A percentile compares a stretch with the other conserved stretches of the same genome.
phyloP scores from a whole-genome alignment of 2,797 vertebrate species.

The Amazona finschi region DNA sequence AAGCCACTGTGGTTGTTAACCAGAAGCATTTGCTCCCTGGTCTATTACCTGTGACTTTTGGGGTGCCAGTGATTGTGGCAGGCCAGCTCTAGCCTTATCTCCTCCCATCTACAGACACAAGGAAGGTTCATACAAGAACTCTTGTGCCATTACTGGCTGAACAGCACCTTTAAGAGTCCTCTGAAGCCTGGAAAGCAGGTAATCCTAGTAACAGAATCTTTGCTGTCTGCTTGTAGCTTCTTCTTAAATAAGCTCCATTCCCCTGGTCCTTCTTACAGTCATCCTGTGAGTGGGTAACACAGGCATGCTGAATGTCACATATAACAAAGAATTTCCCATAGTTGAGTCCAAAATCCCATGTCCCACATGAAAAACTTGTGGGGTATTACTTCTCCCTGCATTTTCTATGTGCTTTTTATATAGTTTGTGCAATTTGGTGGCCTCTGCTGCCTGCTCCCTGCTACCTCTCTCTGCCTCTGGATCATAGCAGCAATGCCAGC shows the following conservation, averaged over 20 bases:
- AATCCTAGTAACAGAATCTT: not conserved
- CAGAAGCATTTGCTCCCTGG: not conserved
- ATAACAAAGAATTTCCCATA: not conserved
- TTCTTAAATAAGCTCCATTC: not conserved
- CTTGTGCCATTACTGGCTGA: not conserved
- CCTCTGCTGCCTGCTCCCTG: not conserved
- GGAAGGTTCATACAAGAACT: not conserved
- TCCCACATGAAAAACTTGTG: not conserved
- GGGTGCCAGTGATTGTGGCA: not conserved
- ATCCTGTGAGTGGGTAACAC: not conserved
- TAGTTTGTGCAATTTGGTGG: not conserved
- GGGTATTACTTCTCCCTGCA: not conserved
- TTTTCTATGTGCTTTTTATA: not conserved
- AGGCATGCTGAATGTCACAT: not conserved
- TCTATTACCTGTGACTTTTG: not conserved
- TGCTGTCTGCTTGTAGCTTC: not conserved
- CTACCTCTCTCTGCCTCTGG: not conserved
- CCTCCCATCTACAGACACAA: not conserved
- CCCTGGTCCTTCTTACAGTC: not conserved
- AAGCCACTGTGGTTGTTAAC: not conserved
- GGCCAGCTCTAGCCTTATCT: not conserved
- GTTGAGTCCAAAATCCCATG: not conserved
- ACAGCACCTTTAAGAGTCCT: not conserved
- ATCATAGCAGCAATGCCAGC: not conserved
- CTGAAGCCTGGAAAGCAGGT: slow-evolving; percentile 25